Conservation (phyloP, 1,140 invertebrate species). For the Brachionus paranguensis region DNA sequence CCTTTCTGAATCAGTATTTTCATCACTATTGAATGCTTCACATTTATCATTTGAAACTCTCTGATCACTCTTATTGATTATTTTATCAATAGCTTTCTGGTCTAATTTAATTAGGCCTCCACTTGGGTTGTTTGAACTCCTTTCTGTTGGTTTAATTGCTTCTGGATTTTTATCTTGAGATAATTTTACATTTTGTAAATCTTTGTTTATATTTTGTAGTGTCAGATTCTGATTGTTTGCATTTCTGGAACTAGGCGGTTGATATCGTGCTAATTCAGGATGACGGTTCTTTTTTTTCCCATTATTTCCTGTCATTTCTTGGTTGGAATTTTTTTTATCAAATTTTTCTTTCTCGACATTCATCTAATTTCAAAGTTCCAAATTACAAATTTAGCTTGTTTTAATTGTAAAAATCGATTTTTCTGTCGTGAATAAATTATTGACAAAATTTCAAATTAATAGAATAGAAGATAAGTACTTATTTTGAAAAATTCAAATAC, state of each 20-base stretch:
- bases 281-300: neutral
- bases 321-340: neutral
- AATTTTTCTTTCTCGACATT: neutral
- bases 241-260: conserved; percentile 1
- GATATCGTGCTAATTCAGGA: conserved; percentile 35
- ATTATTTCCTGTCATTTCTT: neutral
- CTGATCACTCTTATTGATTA: neutral
- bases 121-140: neutral
- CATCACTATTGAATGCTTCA: neutral
- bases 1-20: neutral
- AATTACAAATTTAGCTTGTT: neutral
- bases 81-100: neutral
- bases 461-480: neutral
- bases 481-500: neutral
- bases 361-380: neutral
- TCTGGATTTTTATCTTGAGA: neutral
- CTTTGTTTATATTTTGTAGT: neutral
- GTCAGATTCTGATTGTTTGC: neutral
- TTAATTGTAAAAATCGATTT: neutral
- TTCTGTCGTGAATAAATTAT: neutral
- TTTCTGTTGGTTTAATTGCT: neutral
- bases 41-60: neutral
- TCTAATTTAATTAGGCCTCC: conserved; percentile 22
- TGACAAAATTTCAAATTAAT: neutral
- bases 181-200: neutral